phyloP scores from a whole-genome alignment of 1,140 invertebrate genomes.

The Lepidotrigona ventralis region DNA sequence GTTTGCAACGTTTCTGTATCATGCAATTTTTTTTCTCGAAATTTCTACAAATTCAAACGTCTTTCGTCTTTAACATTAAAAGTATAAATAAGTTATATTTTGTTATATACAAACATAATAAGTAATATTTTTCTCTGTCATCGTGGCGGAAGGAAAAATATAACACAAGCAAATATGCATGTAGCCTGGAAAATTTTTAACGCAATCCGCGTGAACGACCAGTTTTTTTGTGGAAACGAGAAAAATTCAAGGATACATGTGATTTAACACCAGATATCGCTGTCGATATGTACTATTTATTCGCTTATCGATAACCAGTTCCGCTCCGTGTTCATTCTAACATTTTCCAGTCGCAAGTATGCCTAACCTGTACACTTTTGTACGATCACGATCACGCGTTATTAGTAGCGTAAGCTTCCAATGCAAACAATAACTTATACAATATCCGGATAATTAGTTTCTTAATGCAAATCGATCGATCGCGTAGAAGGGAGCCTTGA shows the following conservation, averaged over 20 bases:
- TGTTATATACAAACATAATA: no score
- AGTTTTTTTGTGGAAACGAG: background rate
- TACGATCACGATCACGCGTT: background rate
- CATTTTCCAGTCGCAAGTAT: background rate
- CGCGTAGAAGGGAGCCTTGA: slow-evolving; percentile 69
- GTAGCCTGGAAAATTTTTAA: background rate
- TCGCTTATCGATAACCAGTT: background rate
- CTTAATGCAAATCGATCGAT: slow-evolving; percentile 72
- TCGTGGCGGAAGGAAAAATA: no score
- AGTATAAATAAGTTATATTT: no score
- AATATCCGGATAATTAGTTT: slow-evolving; percentile 71
- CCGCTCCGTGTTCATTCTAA: background rate
- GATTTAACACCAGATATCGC: background rate
- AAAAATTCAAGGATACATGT: background rate
- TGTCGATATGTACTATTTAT: background rate
- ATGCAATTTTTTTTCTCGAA: no score
- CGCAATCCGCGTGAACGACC: background rate
- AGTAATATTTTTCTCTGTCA: no score
- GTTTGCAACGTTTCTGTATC: no score
- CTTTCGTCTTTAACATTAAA: no score
- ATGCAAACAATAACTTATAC: slow-evolving; percentile 62
- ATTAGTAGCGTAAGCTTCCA: background rate
- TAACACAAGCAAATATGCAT: no score
- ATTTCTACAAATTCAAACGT: no score
- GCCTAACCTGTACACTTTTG: background rate